Evolutionary conservation across 2,888 invertebrate genomes (phyloP).

Genomic region (Antheraea yamamai): DNA sequence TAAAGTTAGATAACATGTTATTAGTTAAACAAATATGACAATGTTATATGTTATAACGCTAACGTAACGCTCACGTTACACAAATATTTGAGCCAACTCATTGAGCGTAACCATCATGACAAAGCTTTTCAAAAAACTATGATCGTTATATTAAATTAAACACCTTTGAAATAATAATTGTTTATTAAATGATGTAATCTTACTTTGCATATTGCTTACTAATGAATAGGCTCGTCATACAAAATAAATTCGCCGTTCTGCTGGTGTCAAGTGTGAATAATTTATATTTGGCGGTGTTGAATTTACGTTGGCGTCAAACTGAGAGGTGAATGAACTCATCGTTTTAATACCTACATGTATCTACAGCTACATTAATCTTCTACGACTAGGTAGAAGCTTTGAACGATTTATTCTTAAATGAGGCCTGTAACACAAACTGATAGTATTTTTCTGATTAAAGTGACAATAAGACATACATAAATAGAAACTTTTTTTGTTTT

Average conservation of each 20-base stretch:
- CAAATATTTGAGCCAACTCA: slow-evolving; percentile 10
- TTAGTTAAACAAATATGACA: neutral
- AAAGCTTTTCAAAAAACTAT: neutral
- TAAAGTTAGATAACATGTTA: neutral
- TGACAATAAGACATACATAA: neutral
- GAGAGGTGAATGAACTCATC: slow-evolving; percentile 5
- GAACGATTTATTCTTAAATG: neutral
- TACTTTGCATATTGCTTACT: slow-evolving; percentile 23
- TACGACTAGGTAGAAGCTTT: neutral
- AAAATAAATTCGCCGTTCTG: slow-evolving; percentile 23
- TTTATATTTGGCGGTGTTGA: slow-evolving; percentile 20
- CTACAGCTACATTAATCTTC: neutral
- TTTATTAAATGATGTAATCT: slow-evolving; percentile 18
- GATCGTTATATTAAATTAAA: neutral
- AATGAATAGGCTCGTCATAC: slow-evolving; percentile 27
- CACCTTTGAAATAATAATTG: slow-evolving; percentile 10
- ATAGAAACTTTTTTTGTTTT: too few relatives aligned
- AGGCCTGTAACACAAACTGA: neutral
- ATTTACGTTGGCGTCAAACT: slow-evolving; percentile 3
- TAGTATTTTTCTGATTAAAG: neutral
- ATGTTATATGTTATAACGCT: neutral
- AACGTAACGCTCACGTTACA: neutral
- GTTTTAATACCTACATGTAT: neutral
- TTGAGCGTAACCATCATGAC: neutral
- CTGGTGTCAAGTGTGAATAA: slow-evolving; percentile 25